Evolutionary conservation across 2,113 vertebrate genomes (phyloP).

Genomic region (Menidia beryllina): DNA sequence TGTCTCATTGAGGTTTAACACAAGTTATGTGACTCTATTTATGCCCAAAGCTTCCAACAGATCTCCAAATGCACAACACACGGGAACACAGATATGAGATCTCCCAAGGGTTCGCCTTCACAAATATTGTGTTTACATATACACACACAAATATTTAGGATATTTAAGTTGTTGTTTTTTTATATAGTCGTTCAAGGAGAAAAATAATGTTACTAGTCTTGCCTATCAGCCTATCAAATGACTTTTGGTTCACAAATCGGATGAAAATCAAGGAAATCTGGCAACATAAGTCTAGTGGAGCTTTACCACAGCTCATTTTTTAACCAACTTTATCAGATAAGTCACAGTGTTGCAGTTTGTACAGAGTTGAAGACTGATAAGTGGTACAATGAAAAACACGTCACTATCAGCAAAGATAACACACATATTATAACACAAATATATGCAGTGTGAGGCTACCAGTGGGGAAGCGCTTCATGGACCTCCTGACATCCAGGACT

Average conservation of each 20-base stretch:
- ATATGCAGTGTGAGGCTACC: slow-evolving; percentile 56
- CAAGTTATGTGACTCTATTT: background rate
- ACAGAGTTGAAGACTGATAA: slow-evolving; percentile 14
- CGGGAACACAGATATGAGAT: background rate
- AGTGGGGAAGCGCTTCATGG: slow-evolving; percentile 84
- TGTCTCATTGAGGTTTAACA: background rate
- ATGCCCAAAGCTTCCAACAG: too few species aligned
- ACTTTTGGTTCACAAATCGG: background rate
- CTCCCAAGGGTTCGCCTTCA: background rate
- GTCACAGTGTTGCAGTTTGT: background rate
- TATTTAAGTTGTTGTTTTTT: too few species aligned
- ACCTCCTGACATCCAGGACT: slow-evolving; percentile 85
- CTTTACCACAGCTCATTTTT: slow-evolving; percentile 27
- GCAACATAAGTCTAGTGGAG: background rate
- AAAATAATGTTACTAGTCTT: too few species aligned
- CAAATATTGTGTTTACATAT: background rate
- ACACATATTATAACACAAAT: background rate
- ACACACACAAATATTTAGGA: too few species aligned
- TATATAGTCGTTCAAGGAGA: too few species aligned
- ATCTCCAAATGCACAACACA: background rate
- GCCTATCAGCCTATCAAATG: background rate
- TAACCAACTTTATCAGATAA: slow-evolving; percentile 35
- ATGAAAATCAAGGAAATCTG: background rate
- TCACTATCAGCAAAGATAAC: slow-evolving; percentile 12
- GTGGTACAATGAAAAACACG: background rate